Evolutionary conservation across 2,888 invertebrate species (phyloP).

Genomic region (Bruchidius siliquastri): DNA sequence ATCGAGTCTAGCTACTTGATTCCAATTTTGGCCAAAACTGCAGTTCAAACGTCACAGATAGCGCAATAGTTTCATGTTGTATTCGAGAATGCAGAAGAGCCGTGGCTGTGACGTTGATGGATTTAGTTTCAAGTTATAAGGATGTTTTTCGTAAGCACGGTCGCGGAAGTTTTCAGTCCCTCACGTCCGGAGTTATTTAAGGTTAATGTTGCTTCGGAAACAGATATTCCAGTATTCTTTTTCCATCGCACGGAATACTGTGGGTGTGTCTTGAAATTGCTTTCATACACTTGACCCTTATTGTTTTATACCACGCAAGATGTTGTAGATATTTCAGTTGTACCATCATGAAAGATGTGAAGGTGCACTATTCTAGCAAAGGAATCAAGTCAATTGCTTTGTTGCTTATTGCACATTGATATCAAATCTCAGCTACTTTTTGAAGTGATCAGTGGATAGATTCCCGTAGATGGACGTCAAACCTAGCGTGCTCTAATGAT

Average conservation of each 20-base stretch:
- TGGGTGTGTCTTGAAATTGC: background rate
- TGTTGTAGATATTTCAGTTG: no score
- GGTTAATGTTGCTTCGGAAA: background rate
- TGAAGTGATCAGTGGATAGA: no score
- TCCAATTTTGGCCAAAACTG: no score
- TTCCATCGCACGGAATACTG: background rate
- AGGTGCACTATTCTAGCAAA: no score
- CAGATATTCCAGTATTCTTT: background rate
- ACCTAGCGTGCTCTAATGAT: no score
- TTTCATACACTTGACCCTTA: background rate
- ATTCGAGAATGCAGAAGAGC: background rate
- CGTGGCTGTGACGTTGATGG: background rate
- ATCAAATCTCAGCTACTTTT: no score
- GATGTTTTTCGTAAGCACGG: background rate
- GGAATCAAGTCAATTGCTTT: no score
- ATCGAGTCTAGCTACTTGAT: no score
- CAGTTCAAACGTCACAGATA: no score
- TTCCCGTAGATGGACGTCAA: no score
- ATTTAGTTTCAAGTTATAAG: background rate
- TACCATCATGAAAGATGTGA: no score
- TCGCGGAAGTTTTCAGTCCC: background rate
- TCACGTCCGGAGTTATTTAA: background rate
- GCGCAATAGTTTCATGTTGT: background rate
- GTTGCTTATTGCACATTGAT: no score
- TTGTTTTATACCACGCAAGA: background rate